Evolutionary conservation across 2,113 vertebrate genomes (phyloP).

Genomic region (Chlamydotis undulata): DNA sequence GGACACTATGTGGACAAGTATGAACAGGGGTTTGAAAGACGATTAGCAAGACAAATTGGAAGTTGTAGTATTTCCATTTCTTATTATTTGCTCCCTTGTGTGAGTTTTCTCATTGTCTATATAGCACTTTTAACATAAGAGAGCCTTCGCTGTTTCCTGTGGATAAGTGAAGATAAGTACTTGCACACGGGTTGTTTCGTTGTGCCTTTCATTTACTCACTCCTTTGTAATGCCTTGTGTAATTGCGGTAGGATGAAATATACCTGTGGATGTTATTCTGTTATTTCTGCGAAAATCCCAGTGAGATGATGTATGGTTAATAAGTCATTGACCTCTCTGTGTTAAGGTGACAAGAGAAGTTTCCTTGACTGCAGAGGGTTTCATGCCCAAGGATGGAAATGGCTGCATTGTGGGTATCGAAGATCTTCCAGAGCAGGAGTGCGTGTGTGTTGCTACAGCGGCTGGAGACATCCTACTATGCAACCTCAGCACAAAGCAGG

Average conservation of each 20-base stretch:
- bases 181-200: neutral
- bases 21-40: neutral
- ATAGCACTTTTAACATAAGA: neutral
- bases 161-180: neutral
- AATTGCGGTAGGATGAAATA: neutral
- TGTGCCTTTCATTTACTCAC: neutral
- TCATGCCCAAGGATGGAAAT: slow-evolving; percentile 86
- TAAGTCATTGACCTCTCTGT: neutral
- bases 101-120: neutral
- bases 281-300: neutral
- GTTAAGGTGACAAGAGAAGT: slow-evolving; percentile 83
- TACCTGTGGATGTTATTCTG: neutral
- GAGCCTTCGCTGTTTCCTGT: accelerated
- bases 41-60: neutral
- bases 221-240: neutral
- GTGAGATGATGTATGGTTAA: neutral
- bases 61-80: neutral
- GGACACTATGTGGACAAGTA: neutral
- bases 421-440: slow-evolving; percentile 88
- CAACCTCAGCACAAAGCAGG: slow-evolving; percentile 83
- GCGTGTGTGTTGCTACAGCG: slow-evolving; percentile 88
- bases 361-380: slow-evolving; percentile 79
- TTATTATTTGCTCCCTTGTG: neutral
- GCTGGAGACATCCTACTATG: slow-evolving; percentile 90
- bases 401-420: slow-evolving; percentile 85